Conservation (phyloP, 2,888 invertebrate genomes). For the Sympetrum striolatum region DNA sequence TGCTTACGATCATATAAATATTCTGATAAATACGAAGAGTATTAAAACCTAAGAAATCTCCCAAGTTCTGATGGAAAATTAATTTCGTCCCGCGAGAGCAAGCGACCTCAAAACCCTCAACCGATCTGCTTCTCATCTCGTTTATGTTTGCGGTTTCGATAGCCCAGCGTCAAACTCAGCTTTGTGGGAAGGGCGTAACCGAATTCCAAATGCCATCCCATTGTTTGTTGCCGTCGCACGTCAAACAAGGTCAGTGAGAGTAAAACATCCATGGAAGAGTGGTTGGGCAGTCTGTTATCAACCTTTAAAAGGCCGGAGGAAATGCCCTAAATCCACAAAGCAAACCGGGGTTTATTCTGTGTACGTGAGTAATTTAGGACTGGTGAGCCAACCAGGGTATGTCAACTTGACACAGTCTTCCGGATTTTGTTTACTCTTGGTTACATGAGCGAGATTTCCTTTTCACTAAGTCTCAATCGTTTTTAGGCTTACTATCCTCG, state of each 20-base stretch:
- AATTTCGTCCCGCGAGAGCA: too few species aligned
- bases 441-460: background rate
- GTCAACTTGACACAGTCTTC: background rate
- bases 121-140: too few species aligned
- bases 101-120: too few species aligned
- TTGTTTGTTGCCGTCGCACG: background rate
- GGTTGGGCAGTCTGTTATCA: background rate
- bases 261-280: background rate
- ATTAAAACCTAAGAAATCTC: too few species aligned
- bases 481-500: background rate
- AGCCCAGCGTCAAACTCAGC: too few species aligned
- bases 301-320: background rate
- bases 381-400: background rate
- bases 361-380: background rate
- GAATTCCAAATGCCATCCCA: too few species aligned
- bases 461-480: background rate
- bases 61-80: too few species aligned
- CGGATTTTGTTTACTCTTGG: background rate
- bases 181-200: too few species aligned
- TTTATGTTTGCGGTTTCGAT: too few species aligned
- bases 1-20: too few species aligned
- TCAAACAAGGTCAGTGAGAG: background rate
- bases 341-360: background rate
- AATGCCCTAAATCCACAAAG: background rate
- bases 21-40: too few species aligned